A percentile compares a stretch with the other conserved stretches of the same genome.
These are phyloP conservation scores for Hydrocynus forskahlii DNA, from an alignment of 2,797 vertebrate species.

Conservation along the genomic window DNA sequence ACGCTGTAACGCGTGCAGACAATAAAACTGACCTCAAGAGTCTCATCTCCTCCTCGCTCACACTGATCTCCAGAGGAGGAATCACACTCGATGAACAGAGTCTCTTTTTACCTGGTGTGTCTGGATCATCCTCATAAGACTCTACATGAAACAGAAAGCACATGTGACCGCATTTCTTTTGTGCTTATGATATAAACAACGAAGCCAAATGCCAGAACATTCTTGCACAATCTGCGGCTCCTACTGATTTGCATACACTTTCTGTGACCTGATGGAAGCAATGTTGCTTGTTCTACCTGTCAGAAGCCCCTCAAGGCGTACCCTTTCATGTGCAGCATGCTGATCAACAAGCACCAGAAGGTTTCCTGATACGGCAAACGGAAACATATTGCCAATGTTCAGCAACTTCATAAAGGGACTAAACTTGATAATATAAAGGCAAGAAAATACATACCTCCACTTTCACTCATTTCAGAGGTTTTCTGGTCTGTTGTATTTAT, in stretches of 20 bases:
- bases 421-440: background rate
- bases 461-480: constrained; percentile 48
- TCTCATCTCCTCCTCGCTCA: constrained; percentile 89
- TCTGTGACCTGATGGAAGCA: background rate
- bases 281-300: constrained; percentile 75
- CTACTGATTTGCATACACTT: background rate
- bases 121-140: constrained; percentile 86
- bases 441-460: constrained; percentile 29
- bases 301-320: constrained; percentile 92
- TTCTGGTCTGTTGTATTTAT: constrained; percentile 82
- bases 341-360: constrained; percentile 97
- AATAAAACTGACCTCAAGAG: constrained; percentile 82
- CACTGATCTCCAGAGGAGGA: constrained; percentile 86
- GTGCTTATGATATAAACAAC: background rate
- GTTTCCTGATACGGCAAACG: constrained; percentile 73
- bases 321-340: constrained; percentile 94
- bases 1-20: background rate
- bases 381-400: background rate
- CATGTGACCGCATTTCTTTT: background rate
- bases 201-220: too few relatives aligned
- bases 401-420: background rate
- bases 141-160: constrained; percentile 73
- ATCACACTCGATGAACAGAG: constrained; percentile 86
- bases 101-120: constrained; percentile 79
- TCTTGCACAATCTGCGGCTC: background rate